Evolutionary conservation across 37 sponge, comb jelly and placozoan genomes (phyloP), one percentile per base, ranked within the genome.

Genomic region (Chondrilla cf. caribensis): DNA sequence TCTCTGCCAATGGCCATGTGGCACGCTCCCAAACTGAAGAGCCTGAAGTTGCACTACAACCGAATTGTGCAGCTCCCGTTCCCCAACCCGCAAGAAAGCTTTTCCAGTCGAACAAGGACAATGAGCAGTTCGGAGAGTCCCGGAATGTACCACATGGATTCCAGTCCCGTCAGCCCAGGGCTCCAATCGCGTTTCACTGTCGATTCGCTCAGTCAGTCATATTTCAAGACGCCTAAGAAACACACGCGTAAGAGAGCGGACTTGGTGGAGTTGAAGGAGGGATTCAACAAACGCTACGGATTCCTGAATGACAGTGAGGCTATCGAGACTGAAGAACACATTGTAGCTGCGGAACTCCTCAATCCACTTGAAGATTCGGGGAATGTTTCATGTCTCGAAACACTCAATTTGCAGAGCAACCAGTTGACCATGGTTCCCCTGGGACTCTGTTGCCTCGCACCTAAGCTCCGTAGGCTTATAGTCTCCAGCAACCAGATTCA

Each of bases 401-500:
- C 75, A 14, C 86, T 95, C 2, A 83, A 89, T 21, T 80, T 95
- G 17, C 70, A 82, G 17, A n/a, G 62, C 68, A 95, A 95, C 58
- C 35, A 81, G 37, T 79, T 95, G 51, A 81, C 86, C 28, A 17
- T 41, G 7, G 28, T 95, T 4, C 90, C 90, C 18, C 36, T 28
- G 11, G 90, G 88, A 8, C 84, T 92, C 5, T 51, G 85, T 36
- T 92, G 96, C 54, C 82, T 92, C 8, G 86, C 93, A 0, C 93
- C 91, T 1, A 87, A 83, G 42, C 89, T 95, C 19, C 59, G 78
- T 54, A 88, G 88, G 71, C 87, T 92, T 15, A 85, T 86, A 32
- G 32, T 92, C 14, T 85, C 90, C 18, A 72, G 90, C 47, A 95
- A 95, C 59, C 70, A 82, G 28, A 84, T 95, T 33, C 38, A 66